phyloP scores from a whole-genome alignment of 2,113 vertebrate genomes.

The Fregata magnificens region DNA sequence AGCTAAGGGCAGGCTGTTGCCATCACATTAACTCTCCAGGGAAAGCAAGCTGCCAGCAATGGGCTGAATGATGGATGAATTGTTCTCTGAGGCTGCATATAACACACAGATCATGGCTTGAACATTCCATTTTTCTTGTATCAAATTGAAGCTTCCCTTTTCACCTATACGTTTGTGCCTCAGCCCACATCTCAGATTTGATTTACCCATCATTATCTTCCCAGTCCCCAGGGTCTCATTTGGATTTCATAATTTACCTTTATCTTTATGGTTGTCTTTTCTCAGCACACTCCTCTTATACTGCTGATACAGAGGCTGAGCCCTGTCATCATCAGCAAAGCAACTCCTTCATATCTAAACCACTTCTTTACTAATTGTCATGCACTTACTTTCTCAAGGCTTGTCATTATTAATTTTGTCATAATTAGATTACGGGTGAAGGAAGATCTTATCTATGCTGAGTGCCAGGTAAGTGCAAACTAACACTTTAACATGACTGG shows the following conservation, averaged over 20 bases:
- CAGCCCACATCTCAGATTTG: not conserved
- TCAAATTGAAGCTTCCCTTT: not conserved
- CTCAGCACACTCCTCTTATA: not conserved
- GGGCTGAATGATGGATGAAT: slow-evolving; percentile 6
- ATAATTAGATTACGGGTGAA: not conserved
- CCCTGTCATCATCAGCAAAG: not conserved
- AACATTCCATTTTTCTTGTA: not conserved
- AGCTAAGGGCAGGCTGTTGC: not conserved
- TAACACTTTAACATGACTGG: not conserved
- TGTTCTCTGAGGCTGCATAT: not conserved
- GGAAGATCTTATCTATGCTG: not conserved
- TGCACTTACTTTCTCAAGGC: not conserved
- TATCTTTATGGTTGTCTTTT: not conserved
- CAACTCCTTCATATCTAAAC: not conserved
- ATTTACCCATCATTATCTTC: not conserved
- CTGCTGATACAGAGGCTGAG: not conserved
- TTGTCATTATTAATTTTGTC: not conserved
- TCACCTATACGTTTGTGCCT: not conserved
- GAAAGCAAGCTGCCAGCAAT: slow-evolving; percentile 26
- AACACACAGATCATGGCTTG: not conserved
- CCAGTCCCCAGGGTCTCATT: not conserved
- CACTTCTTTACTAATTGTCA: not conserved
- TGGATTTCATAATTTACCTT: not conserved
- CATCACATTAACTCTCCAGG: slow-evolving; percentile 23
- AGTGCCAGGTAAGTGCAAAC: not conserved